Conservation (phyloP, 2,888 invertebrate genomes). For the Galerucella nymphaeae region DNA sequence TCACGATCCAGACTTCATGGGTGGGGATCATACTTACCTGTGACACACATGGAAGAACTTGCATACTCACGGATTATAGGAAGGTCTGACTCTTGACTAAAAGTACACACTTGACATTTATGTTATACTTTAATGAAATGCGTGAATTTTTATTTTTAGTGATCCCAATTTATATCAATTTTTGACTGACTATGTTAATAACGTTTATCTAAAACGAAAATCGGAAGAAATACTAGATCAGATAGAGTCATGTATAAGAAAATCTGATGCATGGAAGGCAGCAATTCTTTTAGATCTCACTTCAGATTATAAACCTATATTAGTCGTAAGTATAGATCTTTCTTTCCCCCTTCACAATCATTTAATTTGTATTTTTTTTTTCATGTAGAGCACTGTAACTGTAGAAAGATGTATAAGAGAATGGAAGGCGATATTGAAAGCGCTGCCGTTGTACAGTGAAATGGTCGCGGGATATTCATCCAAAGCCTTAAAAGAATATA, state of each 20-base stretch:
- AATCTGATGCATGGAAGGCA: slow-evolving; percentile 83
- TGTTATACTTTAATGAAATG: background rate
- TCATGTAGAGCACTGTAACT: slow-evolving; percentile 75
- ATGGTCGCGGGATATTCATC: slow-evolving; percentile 79
- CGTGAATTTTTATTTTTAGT: slow-evolving; percentile 57
- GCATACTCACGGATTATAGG: too few relatives aligned
- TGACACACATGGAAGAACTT: too few relatives aligned
- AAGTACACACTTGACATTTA: too few relatives aligned
- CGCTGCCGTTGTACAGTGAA: slow-evolving; percentile 80
- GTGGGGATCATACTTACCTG: too few relatives aligned
- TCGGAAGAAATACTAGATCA: slow-evolving; percentile 73
- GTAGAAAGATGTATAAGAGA: slow-evolving; percentile 77
- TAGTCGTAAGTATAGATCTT: slow-evolving; percentile 66
- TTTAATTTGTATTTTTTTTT: background rate
- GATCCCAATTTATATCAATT: slow-evolving; percentile 86
- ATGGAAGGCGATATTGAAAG: slow-evolving; percentile 75
- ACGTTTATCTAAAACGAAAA: slow-evolving; percentile 85
- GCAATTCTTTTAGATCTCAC: slow-evolving; percentile 77
- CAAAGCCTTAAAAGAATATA: slow-evolving; percentile 77
- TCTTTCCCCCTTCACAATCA: too few relatives aligned
- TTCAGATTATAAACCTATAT: slow-evolving; percentile 74
- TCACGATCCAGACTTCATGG: too few relatives aligned
- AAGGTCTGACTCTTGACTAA: too few relatives aligned
- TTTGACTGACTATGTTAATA: slow-evolving; percentile 86
- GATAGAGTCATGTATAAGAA: slow-evolving; percentile 79